phyloP scores from a whole-genome alignment of 1,140 invertebrate genomes.

The Heterodera schachtii region DNA sequence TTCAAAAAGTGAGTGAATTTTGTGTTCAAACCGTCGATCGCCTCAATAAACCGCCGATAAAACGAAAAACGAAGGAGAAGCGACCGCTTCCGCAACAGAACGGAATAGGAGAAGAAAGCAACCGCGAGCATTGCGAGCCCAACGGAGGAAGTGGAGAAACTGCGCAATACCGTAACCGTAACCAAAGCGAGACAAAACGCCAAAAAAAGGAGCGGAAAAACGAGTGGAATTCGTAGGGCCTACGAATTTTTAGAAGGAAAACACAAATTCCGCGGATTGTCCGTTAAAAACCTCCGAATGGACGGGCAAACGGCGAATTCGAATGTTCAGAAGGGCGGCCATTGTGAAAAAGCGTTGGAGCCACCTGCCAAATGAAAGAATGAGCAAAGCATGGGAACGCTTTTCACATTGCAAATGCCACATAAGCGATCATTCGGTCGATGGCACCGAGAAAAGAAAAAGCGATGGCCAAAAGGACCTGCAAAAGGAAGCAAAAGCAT shows the following conservation, averaged over 20 bases:
- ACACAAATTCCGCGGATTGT: background rate
- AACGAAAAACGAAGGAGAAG: background rate
- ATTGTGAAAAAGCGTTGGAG: conserved; percentile 49
- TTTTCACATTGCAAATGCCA: conserved; percentile 40
- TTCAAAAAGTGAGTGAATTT: no score
- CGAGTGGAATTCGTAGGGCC: conserved; percentile 38
- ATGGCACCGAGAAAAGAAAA: conserved; percentile 49
- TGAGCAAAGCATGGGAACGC: no score
- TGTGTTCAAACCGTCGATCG: conserved; percentile 30
- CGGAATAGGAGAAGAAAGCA: conserved; percentile 19
- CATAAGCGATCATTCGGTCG: conserved; percentile 41
- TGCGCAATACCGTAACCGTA: conserved; percentile 30
- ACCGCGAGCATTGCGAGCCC: conserved; percentile 30
- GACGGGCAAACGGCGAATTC: conserved; percentile 48
- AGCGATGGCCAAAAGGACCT: conserved; percentile 43
- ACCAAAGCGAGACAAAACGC: conserved; percentile 30
- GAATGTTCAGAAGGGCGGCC: conserved; percentile 48
- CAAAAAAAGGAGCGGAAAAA: conserved; percentile 48
- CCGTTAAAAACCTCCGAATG: conserved; percentile 43
- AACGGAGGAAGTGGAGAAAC: conserved; percentile 38
- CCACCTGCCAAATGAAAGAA: conserved; percentile 25
- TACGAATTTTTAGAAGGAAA: background rate
- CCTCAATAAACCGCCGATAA: background rate
- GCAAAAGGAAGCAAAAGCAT: background rate
- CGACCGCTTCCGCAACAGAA: conserved; percentile 31